A percentile compares a stretch with the other conserved stretches of the same genome.
Conservation (phyloP, 2,113 vertebrate species). For the Echinops telfairi region DNA sequence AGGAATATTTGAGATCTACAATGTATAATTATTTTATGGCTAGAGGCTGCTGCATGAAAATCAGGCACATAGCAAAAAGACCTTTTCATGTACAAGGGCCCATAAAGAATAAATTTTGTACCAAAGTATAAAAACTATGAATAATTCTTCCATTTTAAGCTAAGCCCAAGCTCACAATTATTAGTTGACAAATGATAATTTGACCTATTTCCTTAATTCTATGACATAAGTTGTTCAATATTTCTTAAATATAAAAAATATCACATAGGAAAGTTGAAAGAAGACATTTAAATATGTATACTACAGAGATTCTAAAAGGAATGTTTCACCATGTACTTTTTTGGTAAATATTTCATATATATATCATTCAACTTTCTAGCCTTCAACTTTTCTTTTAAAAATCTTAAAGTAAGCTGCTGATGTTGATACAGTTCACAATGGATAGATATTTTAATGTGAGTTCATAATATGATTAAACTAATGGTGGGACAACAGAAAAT, state of each 20-base stretch:
- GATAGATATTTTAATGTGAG: not conserved
- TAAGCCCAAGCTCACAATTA: conserved; percentile 30
- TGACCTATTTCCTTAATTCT: conserved; percentile 51
- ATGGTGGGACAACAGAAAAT: not conserved
- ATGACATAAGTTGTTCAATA: not conserved
- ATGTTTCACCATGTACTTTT: not conserved
- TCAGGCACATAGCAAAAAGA: not conserved
- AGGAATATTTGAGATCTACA: conserved; percentile 3
- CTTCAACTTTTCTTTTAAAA: too few relatives aligned
- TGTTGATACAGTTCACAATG: not conserved
- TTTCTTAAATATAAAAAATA: conserved; percentile 4
- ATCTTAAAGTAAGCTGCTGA: not conserved
- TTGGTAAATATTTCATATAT: not conserved
- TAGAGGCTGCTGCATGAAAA: not conserved
- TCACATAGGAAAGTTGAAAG: not conserved
- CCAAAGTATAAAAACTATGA: not conserved
- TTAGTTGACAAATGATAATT: conserved; percentile 18
- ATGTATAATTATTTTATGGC: not conserved
- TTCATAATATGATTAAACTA: not conserved
- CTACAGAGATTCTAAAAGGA: not conserved
- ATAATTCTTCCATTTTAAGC: conserved; percentile 11
- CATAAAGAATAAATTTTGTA: not conserved
- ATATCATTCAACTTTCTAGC: too few relatives aligned
- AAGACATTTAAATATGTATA: not conserved
- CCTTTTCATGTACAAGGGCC: not conserved